Evolutionary conservation across 1,140 invertebrate species (phyloP), one percentile per base, ranked within the genome.

Genomic region (Nasonia longicornis): DNA sequence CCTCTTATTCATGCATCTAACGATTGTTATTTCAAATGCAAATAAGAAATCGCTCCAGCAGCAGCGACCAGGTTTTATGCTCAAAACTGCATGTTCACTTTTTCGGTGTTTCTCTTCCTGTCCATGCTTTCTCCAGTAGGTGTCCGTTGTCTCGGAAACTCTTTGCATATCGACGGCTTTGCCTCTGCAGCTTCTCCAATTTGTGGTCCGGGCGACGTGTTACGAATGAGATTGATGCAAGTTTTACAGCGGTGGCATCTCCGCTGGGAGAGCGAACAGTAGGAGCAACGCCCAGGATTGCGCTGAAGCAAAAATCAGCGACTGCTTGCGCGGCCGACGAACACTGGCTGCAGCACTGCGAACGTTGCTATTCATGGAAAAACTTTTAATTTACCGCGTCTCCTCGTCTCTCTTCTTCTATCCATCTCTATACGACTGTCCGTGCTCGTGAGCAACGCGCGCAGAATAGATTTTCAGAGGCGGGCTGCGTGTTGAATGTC

Each of bases 311-410:
- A 84, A 87, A 86, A 86, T 86, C 84, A 85, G 63, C 79, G 77
- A 86, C 74, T 85, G 84, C 74, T 84, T 74, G 64, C 67, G 45
- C 67, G 26, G 48, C 16, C 11, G 11, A 16, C 48, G 48, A 14
- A 52, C 48, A 52, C 48, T 14, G 16, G 48, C 12, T 16, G 48
- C 12, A 52, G 2, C 52, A 58, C 20, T 7, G 22, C 80, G 52
- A 70, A 77, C 66, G 67, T 85, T 85, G 85, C 80, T 86, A 87
- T 87, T 86, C 84, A 87, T 87, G 81, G 81, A 81, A 87, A 87
- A 87, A 86, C 79, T 87, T 87, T 87, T 86, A 86, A 87, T 87
- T 84, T 84, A 82, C 83, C 80, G 71, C 82, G 83, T 79, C 71
- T 82, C 75, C 12, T 38, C 31, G 11, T 77, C 78, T 82, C 16